Evolutionary conservation across 2,797 vertebrate species (phyloP).

Genomic region (Hylomyscus alleni): DNA sequence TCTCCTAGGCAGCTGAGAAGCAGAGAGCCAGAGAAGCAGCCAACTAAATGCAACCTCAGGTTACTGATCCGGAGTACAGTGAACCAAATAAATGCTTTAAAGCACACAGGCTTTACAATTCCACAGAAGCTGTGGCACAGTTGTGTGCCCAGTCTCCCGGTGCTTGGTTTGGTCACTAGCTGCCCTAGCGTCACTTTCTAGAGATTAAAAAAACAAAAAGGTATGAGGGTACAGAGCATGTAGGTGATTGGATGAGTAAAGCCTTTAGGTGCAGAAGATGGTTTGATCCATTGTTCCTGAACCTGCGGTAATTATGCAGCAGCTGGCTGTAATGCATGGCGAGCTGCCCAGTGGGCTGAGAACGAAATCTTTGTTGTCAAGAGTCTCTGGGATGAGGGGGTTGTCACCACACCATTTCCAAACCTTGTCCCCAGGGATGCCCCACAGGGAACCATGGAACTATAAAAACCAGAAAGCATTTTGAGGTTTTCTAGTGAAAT

Average conservation of each 20-base stretch:
- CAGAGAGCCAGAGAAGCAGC: neutral
- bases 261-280: neutral
- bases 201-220: neutral
- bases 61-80: neutral
- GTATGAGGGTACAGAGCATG: neutral
- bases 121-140: neutral
- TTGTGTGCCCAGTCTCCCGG: neutral
- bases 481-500: neutral
- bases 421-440: neutral
- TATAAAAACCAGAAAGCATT: neutral
- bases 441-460: neutral
- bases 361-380: neutral
- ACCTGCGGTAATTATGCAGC: neutral
- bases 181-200: neutral
- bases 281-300: neutral
- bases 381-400: neutral
- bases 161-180: neutral
- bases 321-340: neutral
- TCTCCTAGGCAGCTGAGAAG: neutral
- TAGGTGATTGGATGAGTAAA: neutral
- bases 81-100: conserved; percentile 2
- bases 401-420: neutral
- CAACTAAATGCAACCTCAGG: neutral
- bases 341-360: too few relatives aligned
- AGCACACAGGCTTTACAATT: neutral